phyloP scores from a whole-genome alignment of 2,797 vertebrate genomes.

The Synanceia verrucosa region DNA sequence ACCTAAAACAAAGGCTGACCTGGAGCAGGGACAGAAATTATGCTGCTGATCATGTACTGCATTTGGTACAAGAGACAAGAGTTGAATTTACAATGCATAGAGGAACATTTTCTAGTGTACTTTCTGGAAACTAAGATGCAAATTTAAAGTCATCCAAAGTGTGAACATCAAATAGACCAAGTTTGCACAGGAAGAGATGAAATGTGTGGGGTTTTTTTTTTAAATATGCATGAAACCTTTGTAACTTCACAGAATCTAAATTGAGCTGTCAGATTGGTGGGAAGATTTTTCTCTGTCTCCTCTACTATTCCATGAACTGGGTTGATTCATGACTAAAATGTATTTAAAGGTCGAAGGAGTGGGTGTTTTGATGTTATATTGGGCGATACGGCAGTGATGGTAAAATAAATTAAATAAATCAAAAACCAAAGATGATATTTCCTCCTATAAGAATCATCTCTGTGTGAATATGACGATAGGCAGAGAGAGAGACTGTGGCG shows the following conservation, averaged over 20 bases:
- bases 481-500: background rate
- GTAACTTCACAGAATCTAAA: constrained; percentile 52
- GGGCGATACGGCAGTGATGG: constrained; percentile 13
- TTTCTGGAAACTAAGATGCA: background rate
- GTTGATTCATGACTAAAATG: constrained; percentile 54
- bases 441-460: constrained; percentile 25
- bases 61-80: background rate
- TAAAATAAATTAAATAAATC: constrained; percentile 44
- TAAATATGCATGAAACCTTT: constrained; percentile 58
- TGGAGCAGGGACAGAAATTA: background rate
- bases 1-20: background rate
- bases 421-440: constrained; percentile 38
- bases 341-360: constrained; percentile 44
- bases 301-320: constrained; percentile 7
- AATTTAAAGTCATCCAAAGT: constrained; percentile 1
- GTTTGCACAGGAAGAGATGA: constrained; percentile 22
- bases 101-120: background rate
- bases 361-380: constrained; percentile 51
- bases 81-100: background rate
- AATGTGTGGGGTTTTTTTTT: constrained; percentile 57
- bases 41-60: background rate
- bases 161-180: constrained; percentile 26
- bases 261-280: constrained; percentile 43
- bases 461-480: background rate
- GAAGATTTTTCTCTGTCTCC: constrained; percentile 36